phyloP scores from a whole-genome alignment of 2,888 invertebrate species.

The Poecilobothrus nobilitatus region DNA sequence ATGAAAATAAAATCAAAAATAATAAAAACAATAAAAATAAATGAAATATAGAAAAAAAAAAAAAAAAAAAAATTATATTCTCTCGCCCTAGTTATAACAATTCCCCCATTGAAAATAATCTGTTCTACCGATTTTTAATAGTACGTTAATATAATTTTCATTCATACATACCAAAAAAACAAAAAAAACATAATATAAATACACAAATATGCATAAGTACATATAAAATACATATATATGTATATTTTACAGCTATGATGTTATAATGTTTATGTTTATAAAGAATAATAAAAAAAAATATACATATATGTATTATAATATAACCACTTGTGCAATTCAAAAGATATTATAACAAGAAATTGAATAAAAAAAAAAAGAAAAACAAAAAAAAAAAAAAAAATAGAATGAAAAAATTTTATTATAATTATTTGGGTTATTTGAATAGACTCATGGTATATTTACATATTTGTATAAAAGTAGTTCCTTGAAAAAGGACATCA shows the following conservation, averaged over 20 bases:
- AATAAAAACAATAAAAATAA: too few species aligned
- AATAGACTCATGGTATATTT: not conserved
- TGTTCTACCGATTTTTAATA: not conserved
- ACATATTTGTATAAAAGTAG: not conserved
- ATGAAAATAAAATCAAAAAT: too few species aligned
- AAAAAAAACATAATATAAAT: too few species aligned
- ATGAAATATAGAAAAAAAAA: not conserved
- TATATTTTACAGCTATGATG: too few species aligned
- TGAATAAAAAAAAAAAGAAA: not conserved
- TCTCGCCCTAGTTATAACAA: not conserved
- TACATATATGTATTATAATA: not conserved
- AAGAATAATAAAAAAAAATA: not conserved
- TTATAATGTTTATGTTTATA: not conserved
- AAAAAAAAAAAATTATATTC: not conserved
- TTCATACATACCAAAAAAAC: too few species aligned
- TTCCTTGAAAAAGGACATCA: not conserved
- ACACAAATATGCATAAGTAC: too few species aligned
- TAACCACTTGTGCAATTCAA: not conserved
- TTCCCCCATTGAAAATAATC: not conserved
- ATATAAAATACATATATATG: too few species aligned
- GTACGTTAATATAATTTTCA: too few species aligned
- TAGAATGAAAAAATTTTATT: not conserved
- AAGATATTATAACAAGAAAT: not conserved
- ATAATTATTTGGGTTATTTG: slow-evolving; percentile 1
- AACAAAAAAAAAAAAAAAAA: not conserved